Evolutionary conservation across 2,113 vertebrate species (phyloP), one percentile per base, ranked within the genome.

Genomic region (Pseudorasbora parva): DNA sequence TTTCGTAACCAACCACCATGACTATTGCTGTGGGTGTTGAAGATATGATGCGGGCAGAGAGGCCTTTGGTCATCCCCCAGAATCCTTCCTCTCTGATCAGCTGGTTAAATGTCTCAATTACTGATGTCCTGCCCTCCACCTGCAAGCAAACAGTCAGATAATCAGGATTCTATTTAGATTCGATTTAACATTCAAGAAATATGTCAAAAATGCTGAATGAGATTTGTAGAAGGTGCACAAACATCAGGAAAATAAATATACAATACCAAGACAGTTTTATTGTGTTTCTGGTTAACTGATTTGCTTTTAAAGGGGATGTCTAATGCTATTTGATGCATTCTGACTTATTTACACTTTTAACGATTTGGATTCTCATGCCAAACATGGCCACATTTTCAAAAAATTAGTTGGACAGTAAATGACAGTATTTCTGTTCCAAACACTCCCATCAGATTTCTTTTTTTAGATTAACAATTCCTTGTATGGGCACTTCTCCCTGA

Each of bases 1-100:
- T 98, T 89, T 99, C 98, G 0, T 99, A 99, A 0, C 98, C 98
- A 56, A 99, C 96, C 82, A 98, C 97, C 1, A 99, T 97, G 91
- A 98, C 94, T 0, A 98, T 95, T 73, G 97, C 97, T 15, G 97
- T 98, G 8, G 97, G 98, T 0, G 93, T 95, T 85, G 97, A 94
- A 0, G 97, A 97, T 81, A 99, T 96, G 92, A 99, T 96, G 66
- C 98, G 95, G 21, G 98, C 97, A 0, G 98, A 98, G n/a, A 99
- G 95, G 2, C 97, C 98, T 87, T 99, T 99, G 21, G 96, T 97
- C 89, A 98, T 92, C 14, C 96, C 96, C 94, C 95, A 95, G 11
- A 93, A 91, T 0, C 97, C 98, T 83, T 99, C 98, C 88, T 99
- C 97, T 0, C 93, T 95, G 87, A 99, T 89, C 62, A 99, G 95